These are phyloP conservation scores for Cranoglanis bouderius DNA, from an alignment of 2,113 vertebrate genomes.

Conservation along the genomic window DNA sequence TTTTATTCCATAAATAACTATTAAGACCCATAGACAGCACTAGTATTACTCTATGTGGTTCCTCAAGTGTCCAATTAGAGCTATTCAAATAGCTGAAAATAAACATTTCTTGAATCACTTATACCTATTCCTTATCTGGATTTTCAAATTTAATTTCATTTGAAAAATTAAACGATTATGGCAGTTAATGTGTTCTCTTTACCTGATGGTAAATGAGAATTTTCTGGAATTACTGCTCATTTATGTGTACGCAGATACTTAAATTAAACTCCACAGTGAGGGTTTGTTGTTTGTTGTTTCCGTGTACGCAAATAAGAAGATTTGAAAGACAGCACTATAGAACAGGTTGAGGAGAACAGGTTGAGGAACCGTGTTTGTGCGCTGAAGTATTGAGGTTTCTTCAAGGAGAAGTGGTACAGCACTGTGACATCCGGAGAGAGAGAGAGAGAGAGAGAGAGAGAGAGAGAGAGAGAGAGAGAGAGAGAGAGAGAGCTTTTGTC, in stretches of 20 bases:
- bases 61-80: not conserved
- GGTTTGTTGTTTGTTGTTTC: not conserved
- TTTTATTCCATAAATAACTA: not conserved
- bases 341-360: no score
- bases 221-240: not conserved
- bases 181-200: no score
- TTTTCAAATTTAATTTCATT: not conserved
- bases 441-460: not conserved
- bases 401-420: not conserved
- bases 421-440: not conserved
- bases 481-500: not conserved
- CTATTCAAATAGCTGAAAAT: not conserved
- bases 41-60: no score
- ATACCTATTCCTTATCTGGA: not conserved
- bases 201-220: not conserved
- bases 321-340: not conserved
- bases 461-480: not conserved
- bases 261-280: not conserved
- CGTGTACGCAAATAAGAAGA: not conserved
- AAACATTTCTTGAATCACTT: not conserved
- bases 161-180: no score
- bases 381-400: not conserved
- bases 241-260: not conserved
- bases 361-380: not conserved
- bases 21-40: no score